phyloP scores from a whole-genome alignment of 2,888 invertebrate genomes.

The Rhabditoides inermis region DNA sequence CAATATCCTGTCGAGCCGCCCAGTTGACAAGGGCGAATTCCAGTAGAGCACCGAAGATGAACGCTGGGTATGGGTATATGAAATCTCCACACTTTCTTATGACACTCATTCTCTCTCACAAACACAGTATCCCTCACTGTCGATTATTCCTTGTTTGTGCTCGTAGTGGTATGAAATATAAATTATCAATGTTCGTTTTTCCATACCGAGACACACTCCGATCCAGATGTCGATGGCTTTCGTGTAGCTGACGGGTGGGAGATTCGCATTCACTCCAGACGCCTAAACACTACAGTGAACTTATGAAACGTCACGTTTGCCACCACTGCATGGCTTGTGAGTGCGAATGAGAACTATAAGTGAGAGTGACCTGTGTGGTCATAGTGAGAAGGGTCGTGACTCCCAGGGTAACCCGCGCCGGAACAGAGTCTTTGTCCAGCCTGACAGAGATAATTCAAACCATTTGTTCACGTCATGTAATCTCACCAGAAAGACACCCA shows the following conservation, averaged over 20 bases:
- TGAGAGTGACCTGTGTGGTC: slow-evolving; percentile 10
- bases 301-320: too few species aligned
- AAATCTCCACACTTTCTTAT: slow-evolving; percentile 4
- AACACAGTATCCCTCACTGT: too few species aligned
- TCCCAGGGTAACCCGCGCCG: slow-evolving; percentile 51
- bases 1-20: slow-evolving; percentile 28
- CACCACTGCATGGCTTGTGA: too few species aligned
- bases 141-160: too few species aligned
- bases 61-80: slow-evolving; percentile 63
- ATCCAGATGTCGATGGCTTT: slow-evolving; percentile 51
- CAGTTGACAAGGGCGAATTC: slow-evolving; percentile 51
- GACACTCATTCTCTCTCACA: too few species aligned
- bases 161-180: too few species aligned
- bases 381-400: slow-evolving; percentile 6
- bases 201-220: slow-evolving; percentile 46
- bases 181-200: too few species aligned
- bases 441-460: neutral
- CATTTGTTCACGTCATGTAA: neutral
- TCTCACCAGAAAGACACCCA: slow-evolving; percentile 35
- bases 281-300: too few species aligned
- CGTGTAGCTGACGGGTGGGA: slow-evolving; percentile 47
- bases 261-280: slow-evolving; percentile 48
- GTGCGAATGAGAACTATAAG: neutral
- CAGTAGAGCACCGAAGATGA: slow-evolving; percentile 47
- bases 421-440: slow-evolving; percentile 52